Evolutionary conservation across 2,797 vertebrate species (phyloP), one percentile per base, ranked within the genome.

Genomic region (Chaunax sp.): DNA sequence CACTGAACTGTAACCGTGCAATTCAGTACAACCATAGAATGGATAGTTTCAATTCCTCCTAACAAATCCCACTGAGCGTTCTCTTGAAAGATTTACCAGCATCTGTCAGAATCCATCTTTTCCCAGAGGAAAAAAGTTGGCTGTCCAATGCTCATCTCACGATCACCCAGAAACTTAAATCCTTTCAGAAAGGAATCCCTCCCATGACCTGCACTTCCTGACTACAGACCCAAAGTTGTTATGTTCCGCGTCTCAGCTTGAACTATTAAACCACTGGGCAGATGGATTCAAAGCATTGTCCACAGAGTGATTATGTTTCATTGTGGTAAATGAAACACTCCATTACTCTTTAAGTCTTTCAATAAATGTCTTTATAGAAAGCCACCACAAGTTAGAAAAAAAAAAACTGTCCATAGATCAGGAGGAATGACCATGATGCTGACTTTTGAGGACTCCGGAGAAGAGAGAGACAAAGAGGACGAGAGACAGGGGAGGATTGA

Each of bases 291-390:
- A 87, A 90, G 85, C 80, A 69, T 67, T 77, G 80, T 90, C 84
- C 78, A 64, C 53, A 74, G 75, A 56, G 82, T 75, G 86, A 87
- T 91, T 91, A 82, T 58, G 80, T 89, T 91, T 90, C 87, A 92
- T 89, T 83, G 89, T 82, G 77, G 59, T 79, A 89, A 92, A 90
- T 89, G 84, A 91, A 93, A 90, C 89, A 92, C 84, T 64, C 81
- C 88, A 90, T 91, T 87, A 90, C 82, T 63, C 74, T 89, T 90
- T 78, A 90, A 78, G 73, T 82, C 67, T 55, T 80, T 81, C 80
- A 86, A 87, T 86, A 92, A 89, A 89, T 82, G 83, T 83, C 82
- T 90, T 69, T 54, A 75, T 89, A 84, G 76, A 87, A 89, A 77
- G 77, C 69, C 51, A 64, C 28, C 59, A 46, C 52, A 45, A 71